These are phyloP conservation scores for Sphyrna mokarran DNA, from an alignment of 2,113 vertebrate species.

Conservation along the genomic window DNA sequence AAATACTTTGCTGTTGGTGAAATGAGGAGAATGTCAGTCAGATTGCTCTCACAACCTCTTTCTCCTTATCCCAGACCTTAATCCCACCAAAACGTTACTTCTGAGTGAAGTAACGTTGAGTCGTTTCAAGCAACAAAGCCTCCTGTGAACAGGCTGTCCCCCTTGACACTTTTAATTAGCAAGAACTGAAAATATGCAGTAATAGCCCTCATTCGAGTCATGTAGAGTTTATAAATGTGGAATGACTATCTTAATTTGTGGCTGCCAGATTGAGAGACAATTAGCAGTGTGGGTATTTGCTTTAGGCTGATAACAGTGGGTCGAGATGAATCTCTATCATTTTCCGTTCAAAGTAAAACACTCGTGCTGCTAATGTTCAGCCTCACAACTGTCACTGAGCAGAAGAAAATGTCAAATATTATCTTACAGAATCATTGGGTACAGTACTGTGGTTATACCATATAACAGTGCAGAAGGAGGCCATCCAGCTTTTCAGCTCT, in stretches of 20 bases:
- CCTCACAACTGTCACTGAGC: neutral
- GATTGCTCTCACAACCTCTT: neutral
- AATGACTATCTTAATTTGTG: constrained; percentile 3
- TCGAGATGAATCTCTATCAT: neutral
- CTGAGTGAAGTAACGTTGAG: neutral
- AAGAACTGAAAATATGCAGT: neutral
- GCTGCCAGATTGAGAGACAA: neutral
- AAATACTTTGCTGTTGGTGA: neutral
- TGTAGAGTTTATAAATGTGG: neutral
- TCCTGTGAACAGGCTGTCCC: neutral
- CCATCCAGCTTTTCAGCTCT: no score
- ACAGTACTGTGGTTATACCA: neutral
- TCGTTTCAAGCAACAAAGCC: neutral
- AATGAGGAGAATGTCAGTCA: neutral
- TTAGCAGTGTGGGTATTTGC: neutral
- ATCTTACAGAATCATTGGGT: neutral
- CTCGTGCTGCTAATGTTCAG: neutral
- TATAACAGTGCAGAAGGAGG: no score
- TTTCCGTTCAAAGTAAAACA: neutral
- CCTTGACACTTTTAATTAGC: neutral
- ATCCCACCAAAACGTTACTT: neutral
- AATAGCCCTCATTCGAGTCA: neutral
- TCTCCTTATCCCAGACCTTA: neutral
- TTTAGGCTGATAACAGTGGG: neutral
- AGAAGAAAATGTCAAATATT: neutral